A percentile compares a stretch with the other conserved stretches of the same genome.
Evolutionary conservation across 2,113 vertebrate species (phyloP).

Genomic region (Malurus elegans): DNA sequence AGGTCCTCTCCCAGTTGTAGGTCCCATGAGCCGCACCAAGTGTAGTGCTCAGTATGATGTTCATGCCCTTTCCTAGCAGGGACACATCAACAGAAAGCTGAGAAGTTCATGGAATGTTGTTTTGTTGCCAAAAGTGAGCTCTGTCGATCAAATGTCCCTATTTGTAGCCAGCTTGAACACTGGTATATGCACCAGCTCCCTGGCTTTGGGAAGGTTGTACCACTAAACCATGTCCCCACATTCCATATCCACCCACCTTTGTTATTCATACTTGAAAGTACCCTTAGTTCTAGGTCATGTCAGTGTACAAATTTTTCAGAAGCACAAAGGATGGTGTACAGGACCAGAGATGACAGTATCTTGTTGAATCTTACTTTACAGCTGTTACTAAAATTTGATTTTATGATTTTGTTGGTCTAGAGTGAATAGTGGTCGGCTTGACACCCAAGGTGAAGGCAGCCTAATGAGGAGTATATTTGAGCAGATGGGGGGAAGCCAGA

Average conservation of each 20-base stretch:
- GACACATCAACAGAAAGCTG: background rate
- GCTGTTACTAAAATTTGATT: background rate
- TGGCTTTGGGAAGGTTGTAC: background rate
- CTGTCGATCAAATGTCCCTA: accelerated
- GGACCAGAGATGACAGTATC: background rate
- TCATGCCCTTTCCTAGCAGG: background rate
- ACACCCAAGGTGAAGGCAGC: background rate
- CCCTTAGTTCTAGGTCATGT: background rate
- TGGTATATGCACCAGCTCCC: accelerated
- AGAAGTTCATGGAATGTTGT: background rate
- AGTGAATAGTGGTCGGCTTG: background rate
- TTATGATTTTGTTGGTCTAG: background rate
- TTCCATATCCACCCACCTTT: background rate
- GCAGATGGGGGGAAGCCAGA: background rate
- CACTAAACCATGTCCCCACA: background rate
- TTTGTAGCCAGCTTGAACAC: background rate
- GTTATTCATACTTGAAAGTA: background rate
- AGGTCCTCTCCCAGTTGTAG: accelerated
- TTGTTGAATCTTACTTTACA: background rate
- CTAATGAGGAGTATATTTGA: background rate
- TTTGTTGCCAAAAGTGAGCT: background rate
- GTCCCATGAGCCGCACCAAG: background rate
- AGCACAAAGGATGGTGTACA: background rate
- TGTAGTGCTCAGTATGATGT: background rate
- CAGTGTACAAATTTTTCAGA: background rate